These are phyloP conservation scores for Megalonaias nervosa DNA, from an alignment of 1,140 invertebrate species.

Conservation along the genomic window DNA sequence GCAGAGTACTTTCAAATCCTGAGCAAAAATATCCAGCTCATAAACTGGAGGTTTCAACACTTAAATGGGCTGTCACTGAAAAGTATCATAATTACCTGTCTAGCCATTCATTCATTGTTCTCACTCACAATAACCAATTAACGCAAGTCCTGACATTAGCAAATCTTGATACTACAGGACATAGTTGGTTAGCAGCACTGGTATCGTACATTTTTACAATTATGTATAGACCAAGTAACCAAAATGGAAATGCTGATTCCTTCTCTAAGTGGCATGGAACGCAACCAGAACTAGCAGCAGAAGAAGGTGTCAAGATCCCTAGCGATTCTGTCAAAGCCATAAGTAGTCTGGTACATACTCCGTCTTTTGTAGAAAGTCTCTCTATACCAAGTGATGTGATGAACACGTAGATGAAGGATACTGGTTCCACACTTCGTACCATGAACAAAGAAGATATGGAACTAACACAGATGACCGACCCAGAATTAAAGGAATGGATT, in stretches of 20 bases:
- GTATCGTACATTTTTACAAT: background rate
- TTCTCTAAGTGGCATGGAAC: too few relatives aligned
- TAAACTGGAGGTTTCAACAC: constrained; percentile 7
- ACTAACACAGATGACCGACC: background rate
- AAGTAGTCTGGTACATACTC: too few relatives aligned
- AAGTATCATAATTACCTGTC: background rate
- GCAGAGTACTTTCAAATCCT: background rate
- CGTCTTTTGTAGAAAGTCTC: too few relatives aligned
- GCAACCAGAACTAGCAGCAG: background rate
- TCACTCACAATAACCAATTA: constrained; percentile 1
- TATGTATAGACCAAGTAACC: background rate
- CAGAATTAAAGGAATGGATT: too few relatives aligned
- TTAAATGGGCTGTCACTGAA: background rate
- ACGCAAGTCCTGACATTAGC: background rate
- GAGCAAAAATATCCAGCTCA: constrained; percentile 5
- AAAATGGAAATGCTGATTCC: background rate
- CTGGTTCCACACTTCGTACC: background rate
- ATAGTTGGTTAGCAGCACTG: constrained; percentile 1
- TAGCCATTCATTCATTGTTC: constrained; percentile 4
- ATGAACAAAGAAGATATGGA: background rate
- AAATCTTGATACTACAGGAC: background rate
- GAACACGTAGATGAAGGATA: background rate
- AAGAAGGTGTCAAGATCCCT: too few relatives aligned
- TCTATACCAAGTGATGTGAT: background rate
- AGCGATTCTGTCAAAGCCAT: background rate